Base-by-base conservation (phyloP, 1,140 invertebrate genomes). In the Pollicipes pollicipes region DNA sequence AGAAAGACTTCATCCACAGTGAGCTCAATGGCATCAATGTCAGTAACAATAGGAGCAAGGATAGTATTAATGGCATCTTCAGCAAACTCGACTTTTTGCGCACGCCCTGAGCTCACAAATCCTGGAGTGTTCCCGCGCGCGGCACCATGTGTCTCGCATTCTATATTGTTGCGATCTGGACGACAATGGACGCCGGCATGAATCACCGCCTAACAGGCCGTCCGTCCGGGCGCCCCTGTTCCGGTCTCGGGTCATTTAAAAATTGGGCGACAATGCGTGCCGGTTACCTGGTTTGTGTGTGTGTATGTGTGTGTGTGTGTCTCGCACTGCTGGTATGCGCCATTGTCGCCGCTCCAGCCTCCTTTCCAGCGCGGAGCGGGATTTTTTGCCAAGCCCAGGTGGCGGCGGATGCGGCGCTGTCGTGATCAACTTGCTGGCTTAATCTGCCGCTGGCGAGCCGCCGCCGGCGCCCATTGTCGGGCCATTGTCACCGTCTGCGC, bases 211-310 rank as follows among this genome's bases (percentile, higher is more conserved):
- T 58, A 58, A 58, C 45, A 3, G 45, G 45, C 45, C 2, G 45
- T 21, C 13, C 45, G 45, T 16, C 32, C 45, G 45, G 45, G 45
- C 45, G 13, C 13, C 45, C 13, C 45, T 58, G 45, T 58, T 58
- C 45, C 45, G 45, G 45, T 58, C 45, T 58, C 45, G 45, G 45
- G 45, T 58, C 45, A 58, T 58, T 58, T 58, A 58, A 58, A 58
- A 58, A 58, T 58, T 58, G 45, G 13, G 13, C 45, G 45, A 58
- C 45, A 58, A 58, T 58, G 45, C 35, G 35, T 24, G 45, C 45
- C 45, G 45, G 45, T 21, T 6, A 6, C 6, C 6, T 17, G 35
- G 35, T 35, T 35, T 17, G 35, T 35, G 6, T 35, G 6, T 17
- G 35, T n/a, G 35, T 35, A 35, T 58, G 45, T n/a, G n/a, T 17